phyloP scores from a whole-genome alignment of 1,140 invertebrate species.

The Ceratosolen solmsi region DNA sequence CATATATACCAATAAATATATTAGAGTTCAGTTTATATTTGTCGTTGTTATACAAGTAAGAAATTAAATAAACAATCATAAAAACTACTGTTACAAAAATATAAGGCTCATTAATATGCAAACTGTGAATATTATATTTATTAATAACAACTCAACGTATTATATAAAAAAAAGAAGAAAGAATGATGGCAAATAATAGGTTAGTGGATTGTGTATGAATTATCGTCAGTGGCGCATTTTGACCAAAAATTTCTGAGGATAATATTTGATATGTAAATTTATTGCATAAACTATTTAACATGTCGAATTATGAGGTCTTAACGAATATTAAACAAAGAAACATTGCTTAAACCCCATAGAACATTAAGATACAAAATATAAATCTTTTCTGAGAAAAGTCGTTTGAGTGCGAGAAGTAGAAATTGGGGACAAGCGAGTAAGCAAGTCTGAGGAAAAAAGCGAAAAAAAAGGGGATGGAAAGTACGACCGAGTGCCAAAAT shows the following conservation, averaged over 20 bases:
- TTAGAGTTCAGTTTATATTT: no score
- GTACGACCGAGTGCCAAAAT: not conserved
- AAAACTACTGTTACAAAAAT: no score
- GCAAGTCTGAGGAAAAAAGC: not conserved
- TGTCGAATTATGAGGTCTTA: not conserved
- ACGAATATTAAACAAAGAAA: slow-evolving; percentile 23
- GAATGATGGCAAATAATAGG: not conserved
- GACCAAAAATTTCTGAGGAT: not conserved
- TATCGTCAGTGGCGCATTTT: no score
- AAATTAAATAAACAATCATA: no score
- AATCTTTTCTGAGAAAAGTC: not conserved
- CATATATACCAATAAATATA: not conserved
- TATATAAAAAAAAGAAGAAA: not conserved
- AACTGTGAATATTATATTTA: not conserved
- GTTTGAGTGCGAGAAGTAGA: not conserved
- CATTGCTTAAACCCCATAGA: not conserved
- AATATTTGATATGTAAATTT: slow-evolving; percentile 20
- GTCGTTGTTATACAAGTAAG: no score
- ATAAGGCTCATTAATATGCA: no score
- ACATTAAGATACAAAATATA: slow-evolving; percentile 24
- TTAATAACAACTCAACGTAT: not conserved
- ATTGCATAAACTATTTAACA: slow-evolving; percentile 16
- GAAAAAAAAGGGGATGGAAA: not conserved
- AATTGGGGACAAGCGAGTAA: not conserved
- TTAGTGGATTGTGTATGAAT: not conserved